Conservation (phyloP, 2,888 invertebrate genomes). For the Campoplex capitator region DNA sequence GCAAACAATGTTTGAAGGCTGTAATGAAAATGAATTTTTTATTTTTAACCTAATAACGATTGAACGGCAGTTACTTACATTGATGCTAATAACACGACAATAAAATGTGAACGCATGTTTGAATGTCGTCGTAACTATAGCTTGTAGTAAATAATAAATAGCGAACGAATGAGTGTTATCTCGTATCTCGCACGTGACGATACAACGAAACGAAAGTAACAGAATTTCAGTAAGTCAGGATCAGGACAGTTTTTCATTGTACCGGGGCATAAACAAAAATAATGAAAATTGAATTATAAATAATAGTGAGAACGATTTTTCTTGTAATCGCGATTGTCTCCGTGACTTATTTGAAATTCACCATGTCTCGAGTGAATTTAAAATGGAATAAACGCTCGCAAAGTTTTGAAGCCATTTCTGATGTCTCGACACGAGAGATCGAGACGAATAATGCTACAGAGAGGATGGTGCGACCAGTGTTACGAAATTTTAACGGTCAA, state of each 20-base stretch:
- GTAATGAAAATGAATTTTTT: background rate
- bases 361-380: background rate
- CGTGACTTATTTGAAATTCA: slow-evolving; percentile 9
- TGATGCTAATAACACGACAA: background rate
- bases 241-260: background rate
- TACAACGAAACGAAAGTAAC: background rate
- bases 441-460: slow-evolving; percentile 3
- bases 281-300: background rate
- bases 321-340: background rate
- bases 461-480: slow-evolving; percentile 31
- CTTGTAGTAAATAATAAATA: background rate
- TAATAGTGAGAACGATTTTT: slow-evolving; percentile 31
- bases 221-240: slow-evolving; percentile 30
- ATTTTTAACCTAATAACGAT: background rate
- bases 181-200: background rate
- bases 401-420: slow-evolving; percentile 45
- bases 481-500: slow-evolving; percentile 65
- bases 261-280: background rate
- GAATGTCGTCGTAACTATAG: background rate
- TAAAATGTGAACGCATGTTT: background rate
- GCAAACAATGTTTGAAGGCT: background rate
- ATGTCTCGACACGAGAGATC: background rate
- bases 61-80: background rate
- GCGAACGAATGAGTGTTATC: background rate
- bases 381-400: slow-evolving; percentile 56